Base-by-base conservation (phyloP, 2,888 invertebrate species). In the Drosophila prolongata region DNA sequence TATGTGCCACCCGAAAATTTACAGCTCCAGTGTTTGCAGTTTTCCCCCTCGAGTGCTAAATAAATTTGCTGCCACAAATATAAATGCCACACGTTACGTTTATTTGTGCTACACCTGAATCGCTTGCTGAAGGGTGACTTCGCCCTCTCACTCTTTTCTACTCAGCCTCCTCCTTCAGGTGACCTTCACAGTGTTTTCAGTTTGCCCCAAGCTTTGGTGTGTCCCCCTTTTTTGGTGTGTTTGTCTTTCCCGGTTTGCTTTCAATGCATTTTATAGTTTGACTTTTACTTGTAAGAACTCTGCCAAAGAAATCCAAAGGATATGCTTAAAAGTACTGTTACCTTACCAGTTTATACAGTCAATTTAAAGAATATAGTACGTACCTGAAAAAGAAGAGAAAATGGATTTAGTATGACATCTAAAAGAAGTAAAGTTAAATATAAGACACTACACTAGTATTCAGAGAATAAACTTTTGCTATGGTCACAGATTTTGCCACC, bases 11-110 rank as follows among this genome's bases (percentile, higher is more conserved):
- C 56, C 61, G 58, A 68, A 80, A 86, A 78, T 75, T 58, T 78
- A 78, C 79, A 87, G 53, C 76, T 56, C 6, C 37, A 11, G 52
- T 61, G 40, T 47, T 61, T 59, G 37, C 38, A 49, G 49, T 40
- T 30, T 24, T 4, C 9, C 43, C 11, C 40, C 42, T 44, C 54
- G 84, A 80, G 78, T 75, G 73, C 74, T 67, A 89, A 84, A 85
- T 89, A 89, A 87, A 85, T 85, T 85, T 80, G 72, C 75, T 79
- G 75, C 85, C 89, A 79, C 81, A 79, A 77, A 79, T 79, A 82
- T 88, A 88, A 85, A 87, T 79, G 85, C 85, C 87, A 87, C 89
- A 86, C 83, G 83, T 82, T 88, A 86, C 83, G 83, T 82, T 86
- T 86, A 76, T 82, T 85, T 82, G 69, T 70, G 61, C 44, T 58